phyloP scores from a whole-genome alignment of 2,113 vertebrate species.

The Athene noctua region DNA sequence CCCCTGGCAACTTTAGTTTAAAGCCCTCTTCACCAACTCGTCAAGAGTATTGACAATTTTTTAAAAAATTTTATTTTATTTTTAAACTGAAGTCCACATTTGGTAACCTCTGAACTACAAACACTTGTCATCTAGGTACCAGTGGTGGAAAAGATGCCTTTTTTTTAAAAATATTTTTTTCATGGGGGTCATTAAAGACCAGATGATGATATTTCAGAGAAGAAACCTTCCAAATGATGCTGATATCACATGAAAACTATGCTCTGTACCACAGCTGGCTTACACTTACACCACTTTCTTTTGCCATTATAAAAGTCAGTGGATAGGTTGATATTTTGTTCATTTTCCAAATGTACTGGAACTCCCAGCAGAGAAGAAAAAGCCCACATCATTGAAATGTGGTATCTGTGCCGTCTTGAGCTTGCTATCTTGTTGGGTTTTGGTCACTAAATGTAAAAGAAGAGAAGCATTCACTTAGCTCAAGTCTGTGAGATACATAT shows the following conservation, averaged over 20 bases:
- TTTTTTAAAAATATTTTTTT: neutral
- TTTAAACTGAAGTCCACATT: neutral
- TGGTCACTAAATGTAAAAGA: neutral
- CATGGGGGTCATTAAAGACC: neutral
- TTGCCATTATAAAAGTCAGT: neutral
- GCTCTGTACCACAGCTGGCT: neutral
- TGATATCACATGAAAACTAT: neutral
- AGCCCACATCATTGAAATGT: rapidly evolving
- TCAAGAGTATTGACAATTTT: no score
- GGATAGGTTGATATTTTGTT: neutral
- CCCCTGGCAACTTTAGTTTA: no score
- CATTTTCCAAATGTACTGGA: neutral
- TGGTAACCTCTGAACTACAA: neutral
- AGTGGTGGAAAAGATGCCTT: rapidly evolving
- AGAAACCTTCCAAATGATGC: neutral
- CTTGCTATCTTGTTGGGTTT: neutral
- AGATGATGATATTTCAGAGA: neutral
- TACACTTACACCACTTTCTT: neutral
- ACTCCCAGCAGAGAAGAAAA: neutral
- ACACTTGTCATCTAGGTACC: neutral
- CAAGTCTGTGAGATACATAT: neutral
- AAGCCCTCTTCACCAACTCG: no score
- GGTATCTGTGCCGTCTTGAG: neutral
- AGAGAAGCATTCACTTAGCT: neutral
- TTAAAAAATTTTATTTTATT: neutral